These are phyloP conservation scores for Blastobasis lacticolella DNA, from an alignment of 2,888 invertebrate species.

Conservation along the genomic window DNA sequence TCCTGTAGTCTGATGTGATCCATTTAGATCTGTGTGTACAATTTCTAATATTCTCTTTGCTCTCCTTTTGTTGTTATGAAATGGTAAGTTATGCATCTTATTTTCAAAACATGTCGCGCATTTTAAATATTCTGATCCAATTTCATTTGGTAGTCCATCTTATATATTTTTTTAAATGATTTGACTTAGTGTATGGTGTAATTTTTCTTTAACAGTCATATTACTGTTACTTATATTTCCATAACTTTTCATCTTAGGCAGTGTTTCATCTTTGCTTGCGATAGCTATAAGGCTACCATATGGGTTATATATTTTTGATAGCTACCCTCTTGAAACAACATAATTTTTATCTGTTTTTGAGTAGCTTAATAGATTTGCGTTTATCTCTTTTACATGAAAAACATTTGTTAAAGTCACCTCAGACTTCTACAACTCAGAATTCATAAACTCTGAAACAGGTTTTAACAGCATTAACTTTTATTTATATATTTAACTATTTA, in stretches of 20 bases:
- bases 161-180: slow-evolving; percentile 21
- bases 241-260: slow-evolving; percentile 14
- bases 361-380: slow-evolving; percentile 19
- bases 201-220: slow-evolving; percentile 15
- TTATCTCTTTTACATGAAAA: slow-evolving; percentile 16
- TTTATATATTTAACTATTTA: too few species aligned
- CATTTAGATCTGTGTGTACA: slow-evolving; percentile 23
- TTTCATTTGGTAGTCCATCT: slow-evolving; percentile 19
- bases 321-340: slow-evolving; percentile 11
- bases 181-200: slow-evolving; percentile 18
- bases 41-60: slow-evolving; percentile 16
- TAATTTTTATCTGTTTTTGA: slow-evolving; percentile 16
- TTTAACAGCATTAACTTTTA: too few species aligned
- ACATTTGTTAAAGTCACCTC: slow-evolving; percentile 14
- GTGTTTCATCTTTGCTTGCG: slow-evolving; percentile 12
- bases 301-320: slow-evolving; percentile 17
- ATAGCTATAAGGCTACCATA: slow-evolving; percentile 2
- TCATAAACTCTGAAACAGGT: slow-evolving; percentile 14
- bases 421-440: slow-evolving; percentile 10
- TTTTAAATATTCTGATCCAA: slow-evolving; percentile 17
- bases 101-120: slow-evolving; percentile 21
- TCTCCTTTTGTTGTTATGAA: slow-evolving; percentile 20
- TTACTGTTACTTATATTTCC: slow-evolving; percentile 8
- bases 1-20: slow-evolving; percentile 6
- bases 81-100: slow-evolving; percentile 20